Base-by-base conservation (phyloP, 2,797 vertebrate species). In the Acanthornis magna region DNA sequence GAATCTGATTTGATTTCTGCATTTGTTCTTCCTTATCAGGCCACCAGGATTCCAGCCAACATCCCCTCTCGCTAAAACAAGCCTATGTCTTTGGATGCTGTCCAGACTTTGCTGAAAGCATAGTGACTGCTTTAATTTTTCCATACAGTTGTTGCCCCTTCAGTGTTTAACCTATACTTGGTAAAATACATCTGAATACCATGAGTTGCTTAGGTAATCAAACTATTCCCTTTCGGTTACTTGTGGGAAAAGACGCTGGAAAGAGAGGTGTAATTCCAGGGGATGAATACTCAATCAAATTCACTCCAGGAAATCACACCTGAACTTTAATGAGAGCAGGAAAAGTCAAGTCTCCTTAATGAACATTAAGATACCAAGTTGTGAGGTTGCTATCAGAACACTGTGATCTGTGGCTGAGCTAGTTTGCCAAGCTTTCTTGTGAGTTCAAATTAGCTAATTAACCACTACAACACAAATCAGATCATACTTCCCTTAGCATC, bases 1-100 rank as follows among this genome's bases (percentile, higher is more conserved):
- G 45, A 87, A 80, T 66, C 58, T 94, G 72, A 74, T 92, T 47
- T 80, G 47, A 72, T 91, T 89, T 93, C 68, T 93, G 22, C 38
- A 51, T 93, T 94, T 83, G 68, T 66, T 93, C 50, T 70, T 88
- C 77, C 60, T 87, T 94, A 88, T 85, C 89, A 68, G 50, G 57
- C 50, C 68, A 83, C 58, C 75, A 91, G 87, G 92, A 94, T 89
- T 85, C 57, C 47, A 65, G 65, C 87, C 89, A 95, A 83, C 21
- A 72, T 48, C n/a, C 17, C 38, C 29, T 92, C 81, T 89, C 25
- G 2, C 75, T 93, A 89, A 90, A 95, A 77, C 67, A 85, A 87
- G 27, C 30, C 38, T 80, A 9, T 53, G 55, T 38, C 54, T 93
- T 77, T 93, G 85, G 85, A 83, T 83, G 58, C 16, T 72, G 40